phyloP scores from a whole-genome alignment of 1,140 invertebrate genomes.

The Copidosoma floridanum region DNA sequence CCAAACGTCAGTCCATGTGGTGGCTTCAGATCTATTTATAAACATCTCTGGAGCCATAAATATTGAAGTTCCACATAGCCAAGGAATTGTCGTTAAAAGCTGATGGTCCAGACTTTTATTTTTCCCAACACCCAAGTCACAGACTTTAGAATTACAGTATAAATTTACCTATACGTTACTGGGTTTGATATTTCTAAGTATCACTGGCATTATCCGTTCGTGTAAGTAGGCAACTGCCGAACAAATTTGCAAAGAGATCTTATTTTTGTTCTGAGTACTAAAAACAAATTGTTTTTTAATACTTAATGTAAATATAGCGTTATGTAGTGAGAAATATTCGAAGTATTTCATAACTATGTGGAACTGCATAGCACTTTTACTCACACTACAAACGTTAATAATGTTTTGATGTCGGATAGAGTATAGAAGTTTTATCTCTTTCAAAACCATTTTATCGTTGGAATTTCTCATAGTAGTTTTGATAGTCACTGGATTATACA shows the following conservation, averaged over 20 bases:
- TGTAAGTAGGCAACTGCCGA: background rate
- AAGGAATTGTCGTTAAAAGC: background rate
- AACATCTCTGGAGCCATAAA: conserved; percentile 4
- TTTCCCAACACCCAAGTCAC: conserved; percentile 11
- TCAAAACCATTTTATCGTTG: background rate
- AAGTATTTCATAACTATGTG: conserved; percentile 18
- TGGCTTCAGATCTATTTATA: background rate
- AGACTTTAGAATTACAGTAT: background rate
- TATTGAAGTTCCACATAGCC: background rate
- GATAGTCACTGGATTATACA: no score
- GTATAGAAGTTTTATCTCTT: conserved; percentile 5
- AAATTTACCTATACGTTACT: conserved; percentile 10
- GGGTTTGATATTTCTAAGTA: conserved; percentile 18
- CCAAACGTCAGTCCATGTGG: background rate
- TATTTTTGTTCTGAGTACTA: background rate
- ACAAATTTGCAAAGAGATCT: background rate
- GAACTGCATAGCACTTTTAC: background rate
- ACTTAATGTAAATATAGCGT: background rate
- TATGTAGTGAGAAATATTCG: background rate
- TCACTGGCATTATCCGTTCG: background rate
- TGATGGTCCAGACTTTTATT: no score
- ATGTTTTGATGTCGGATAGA: conserved; percentile 10
- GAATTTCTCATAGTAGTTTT: no score
- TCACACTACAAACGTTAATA: background rate
- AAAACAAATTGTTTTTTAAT: background rate